Percentiles rank a stretch among this genome's conserved stretches.
Evolutionary conservation across 2,113 vertebrate genomes (phyloP).

Genomic region (Acanthisitta chloris): DNA sequence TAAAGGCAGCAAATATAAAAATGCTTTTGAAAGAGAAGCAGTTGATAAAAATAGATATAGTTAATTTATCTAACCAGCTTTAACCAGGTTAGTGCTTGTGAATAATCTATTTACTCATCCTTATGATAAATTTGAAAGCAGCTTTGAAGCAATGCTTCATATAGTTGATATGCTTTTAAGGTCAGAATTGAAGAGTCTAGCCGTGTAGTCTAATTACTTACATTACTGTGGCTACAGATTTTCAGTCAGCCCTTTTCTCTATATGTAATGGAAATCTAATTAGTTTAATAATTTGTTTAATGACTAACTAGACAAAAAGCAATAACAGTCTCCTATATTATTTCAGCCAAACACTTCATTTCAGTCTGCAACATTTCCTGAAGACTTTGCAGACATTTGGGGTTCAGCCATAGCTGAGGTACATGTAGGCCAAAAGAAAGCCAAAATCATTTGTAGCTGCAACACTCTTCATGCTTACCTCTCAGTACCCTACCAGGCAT

Average conservation of each 20-base stretch:
- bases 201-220: not conserved
- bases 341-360: not conserved
- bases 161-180: not conserved
- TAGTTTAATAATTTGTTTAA: not conserved
- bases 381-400: not conserved
- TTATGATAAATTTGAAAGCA: not conserved
- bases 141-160: not conserved
- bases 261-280: not conserved
- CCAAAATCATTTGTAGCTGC: not conserved
- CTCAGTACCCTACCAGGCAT: not conserved
- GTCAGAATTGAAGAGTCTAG: not conserved
- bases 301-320: not conserved
- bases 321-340: not conserved
- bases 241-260: not conserved
- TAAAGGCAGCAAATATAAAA: not conserved
- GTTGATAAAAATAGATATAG: not conserved
- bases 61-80: not conserved
- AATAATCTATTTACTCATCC: not conserved
- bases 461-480: not conserved
- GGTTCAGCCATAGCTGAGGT: not conserved
- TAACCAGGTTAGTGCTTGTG: not conserved
- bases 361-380: not conserved
- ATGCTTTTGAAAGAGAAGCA: not conserved
- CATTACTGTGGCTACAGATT: not conserved
- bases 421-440: not conserved